These are phyloP conservation scores for Apostichopus parvimensis DNA, from an alignment of 35 echinoderm and acorn worm genomes.

Conservation along the genomic window DNA sequence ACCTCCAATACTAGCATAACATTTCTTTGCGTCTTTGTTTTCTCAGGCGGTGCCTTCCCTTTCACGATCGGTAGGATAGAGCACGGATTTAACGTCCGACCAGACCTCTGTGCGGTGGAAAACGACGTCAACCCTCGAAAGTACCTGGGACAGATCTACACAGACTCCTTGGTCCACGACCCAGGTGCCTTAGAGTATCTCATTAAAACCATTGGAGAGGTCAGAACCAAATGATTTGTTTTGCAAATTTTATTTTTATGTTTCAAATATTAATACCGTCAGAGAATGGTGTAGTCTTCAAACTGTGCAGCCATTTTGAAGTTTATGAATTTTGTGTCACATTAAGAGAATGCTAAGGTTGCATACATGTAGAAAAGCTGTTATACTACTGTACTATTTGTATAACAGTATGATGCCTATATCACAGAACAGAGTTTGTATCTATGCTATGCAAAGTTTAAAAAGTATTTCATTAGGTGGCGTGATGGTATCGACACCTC, in stretches of 20 bases:
- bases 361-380: no score
- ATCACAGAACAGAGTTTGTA: no score
- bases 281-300: no score
- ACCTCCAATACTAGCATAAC: no score
- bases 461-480: no score
- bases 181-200: constrained; percentile 76
- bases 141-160: constrained; percentile 88
- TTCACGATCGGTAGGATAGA: constrained; percentile 95
- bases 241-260: background rate
- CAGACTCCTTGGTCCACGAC: constrained; percentile 91
- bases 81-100: constrained; percentile 93
- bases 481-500: no score
- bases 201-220: constrained; percentile 87
- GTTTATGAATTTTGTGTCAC: no score
- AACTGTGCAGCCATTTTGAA: no score
- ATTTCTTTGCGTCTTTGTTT: background rate
- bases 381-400: no score
- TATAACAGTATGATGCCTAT: no score
- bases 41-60: constrained; percentile 85
- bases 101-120: constrained; percentile 94
- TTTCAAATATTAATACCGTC: background rate
- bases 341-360: no score
- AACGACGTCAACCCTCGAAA: constrained; percentile 85
- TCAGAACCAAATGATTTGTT: constrained; percentile 15
- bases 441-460: no score